Evolutionary conservation across 2,113 vertebrate species (phyloP).

Genomic region (Coregonus clupeaformis): DNA sequence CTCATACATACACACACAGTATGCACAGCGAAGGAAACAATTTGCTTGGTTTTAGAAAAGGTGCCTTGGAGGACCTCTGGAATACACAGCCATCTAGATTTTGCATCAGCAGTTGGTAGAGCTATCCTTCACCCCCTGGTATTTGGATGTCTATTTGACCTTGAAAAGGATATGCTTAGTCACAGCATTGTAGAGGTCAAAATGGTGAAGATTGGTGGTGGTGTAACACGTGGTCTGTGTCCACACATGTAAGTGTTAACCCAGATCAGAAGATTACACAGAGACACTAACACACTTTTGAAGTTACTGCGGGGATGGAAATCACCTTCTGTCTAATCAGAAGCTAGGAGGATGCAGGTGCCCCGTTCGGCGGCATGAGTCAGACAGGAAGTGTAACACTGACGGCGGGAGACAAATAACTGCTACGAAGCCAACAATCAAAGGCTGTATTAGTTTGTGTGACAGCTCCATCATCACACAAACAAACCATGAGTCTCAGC

Average conservation of each 20-base stretch:
- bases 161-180: too few species aligned
- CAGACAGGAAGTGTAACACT: conserved; percentile 37
- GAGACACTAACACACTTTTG: neutral
- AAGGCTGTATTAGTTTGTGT: conserved; percentile 31
- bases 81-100: too few species aligned
- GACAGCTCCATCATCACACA: conserved; percentile 27
- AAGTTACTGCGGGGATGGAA: conserved; percentile 26
- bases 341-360: neutral
- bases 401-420: conserved; percentile 57
- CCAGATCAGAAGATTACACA: neutral
- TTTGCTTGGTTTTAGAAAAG: neutral
- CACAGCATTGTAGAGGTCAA: too few species aligned
- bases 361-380: conserved; percentile 35
- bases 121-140: too few species aligned
- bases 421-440: conserved; percentile 57
- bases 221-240: neutral
- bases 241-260: neutral
- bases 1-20: too few species aligned
- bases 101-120: too few species aligned
- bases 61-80: too few species aligned
- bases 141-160: too few species aligned
- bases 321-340: neutral
- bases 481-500: neutral
- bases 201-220: too few species aligned
- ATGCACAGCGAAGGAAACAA: neutral